These are phyloP conservation scores for Cherax destructor DNA, from an alignment of 1,140 invertebrate genomes.

Conservation along the genomic window DNA sequence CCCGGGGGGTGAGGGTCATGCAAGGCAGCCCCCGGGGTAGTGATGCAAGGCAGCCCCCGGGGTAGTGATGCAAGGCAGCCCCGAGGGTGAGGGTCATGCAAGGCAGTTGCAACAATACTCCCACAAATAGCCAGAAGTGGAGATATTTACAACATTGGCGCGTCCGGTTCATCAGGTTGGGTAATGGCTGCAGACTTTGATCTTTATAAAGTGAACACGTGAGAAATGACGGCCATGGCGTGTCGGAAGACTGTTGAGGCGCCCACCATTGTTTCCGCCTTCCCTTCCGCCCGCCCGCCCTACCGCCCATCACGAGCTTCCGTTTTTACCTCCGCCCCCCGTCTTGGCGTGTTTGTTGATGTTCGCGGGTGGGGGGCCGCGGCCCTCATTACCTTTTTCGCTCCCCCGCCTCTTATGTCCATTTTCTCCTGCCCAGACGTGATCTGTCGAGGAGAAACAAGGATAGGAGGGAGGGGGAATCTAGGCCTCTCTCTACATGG, in stretches of 20 bases:
- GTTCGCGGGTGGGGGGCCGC: background rate
- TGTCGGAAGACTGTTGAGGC: background rate
- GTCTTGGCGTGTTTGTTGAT: background rate
- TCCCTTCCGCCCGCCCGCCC: background rate
- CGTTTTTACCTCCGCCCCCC: background rate
- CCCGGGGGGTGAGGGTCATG: no score
- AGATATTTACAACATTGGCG: background rate
- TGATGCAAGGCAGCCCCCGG: no score
- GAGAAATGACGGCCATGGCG: slow-evolving; percentile 4
- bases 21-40: no score
- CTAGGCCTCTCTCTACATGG: no score
- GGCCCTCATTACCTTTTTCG: background rate
- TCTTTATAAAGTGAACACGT: slow-evolving; percentile 12
- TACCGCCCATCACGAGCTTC: background rate
- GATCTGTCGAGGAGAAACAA: background rate
- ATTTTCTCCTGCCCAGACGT: background rate
- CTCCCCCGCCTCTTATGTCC: background rate
- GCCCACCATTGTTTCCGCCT: background rate
- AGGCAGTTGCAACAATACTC: no score
- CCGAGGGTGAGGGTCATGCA: no score
- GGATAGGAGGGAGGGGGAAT: no score
- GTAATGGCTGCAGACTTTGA: slow-evolving; percentile 9
- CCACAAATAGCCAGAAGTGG: background rate
- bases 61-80: no score
- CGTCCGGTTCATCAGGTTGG: background rate